These are phyloP conservation scores for Montipora sp. DNA, from an alignment of 64 coral and sea anemone genomes.

Conservation along the genomic window DNA sequence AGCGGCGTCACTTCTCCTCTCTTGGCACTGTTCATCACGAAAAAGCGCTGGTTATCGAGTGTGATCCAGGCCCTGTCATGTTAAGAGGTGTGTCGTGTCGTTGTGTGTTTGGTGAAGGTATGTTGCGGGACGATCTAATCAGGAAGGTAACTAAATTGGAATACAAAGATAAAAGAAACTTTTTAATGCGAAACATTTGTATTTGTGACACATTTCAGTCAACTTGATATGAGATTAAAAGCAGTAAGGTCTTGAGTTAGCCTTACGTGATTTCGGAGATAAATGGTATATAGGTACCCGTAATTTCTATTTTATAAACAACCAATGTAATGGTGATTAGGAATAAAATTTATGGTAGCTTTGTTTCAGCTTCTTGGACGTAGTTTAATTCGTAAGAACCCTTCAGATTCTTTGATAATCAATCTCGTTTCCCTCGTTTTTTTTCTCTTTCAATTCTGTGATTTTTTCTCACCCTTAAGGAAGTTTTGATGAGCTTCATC, in stretches of 20 bases:
- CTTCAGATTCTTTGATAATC: too few relatives aligned
- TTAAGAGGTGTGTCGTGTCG: neutral
- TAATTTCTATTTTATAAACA: constrained; percentile 61
- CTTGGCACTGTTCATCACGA: neutral
- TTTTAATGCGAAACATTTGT: constrained; percentile 33
- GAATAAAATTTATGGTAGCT: constrained; percentile 19
- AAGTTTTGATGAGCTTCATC: too few relatives aligned
- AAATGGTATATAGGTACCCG: constrained; percentile 15
- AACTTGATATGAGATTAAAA: neutral
- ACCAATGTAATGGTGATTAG: constrained; percentile 41
- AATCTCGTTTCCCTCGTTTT: too few relatives aligned
- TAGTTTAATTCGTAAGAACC: too few relatives aligned
- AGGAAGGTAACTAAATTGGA: neutral
- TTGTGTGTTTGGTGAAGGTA: neutral
- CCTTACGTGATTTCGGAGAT: neutral
- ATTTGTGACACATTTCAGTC: constrained; percentile 22
- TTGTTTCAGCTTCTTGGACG: neutral
- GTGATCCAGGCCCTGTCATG: neutral
- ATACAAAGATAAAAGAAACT: neutral
- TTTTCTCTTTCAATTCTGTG: too few relatives aligned
- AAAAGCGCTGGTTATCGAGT: neutral
- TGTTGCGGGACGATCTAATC: neutral
- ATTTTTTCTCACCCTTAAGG: too few relatives aligned
- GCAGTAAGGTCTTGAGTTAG: neutral
- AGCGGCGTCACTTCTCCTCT: neutral